Evolutionary conservation across 2,113 vertebrate genomes (phyloP).

Genomic region (Bujurquina vittata): DNA sequence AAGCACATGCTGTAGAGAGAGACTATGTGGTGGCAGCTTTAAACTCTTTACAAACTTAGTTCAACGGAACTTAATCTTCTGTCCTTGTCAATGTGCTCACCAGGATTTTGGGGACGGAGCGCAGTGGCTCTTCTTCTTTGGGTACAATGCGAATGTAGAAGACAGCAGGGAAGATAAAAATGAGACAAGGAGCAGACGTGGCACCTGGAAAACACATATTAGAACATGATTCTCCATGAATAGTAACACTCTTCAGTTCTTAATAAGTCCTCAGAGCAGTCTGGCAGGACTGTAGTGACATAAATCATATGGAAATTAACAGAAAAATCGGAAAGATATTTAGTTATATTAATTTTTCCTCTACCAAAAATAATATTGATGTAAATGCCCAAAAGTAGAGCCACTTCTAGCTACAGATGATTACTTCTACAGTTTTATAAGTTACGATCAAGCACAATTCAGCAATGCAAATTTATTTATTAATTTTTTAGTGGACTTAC

Average conservation of each 20-base stretch:
- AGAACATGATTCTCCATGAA: background rate
- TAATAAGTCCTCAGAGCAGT: background rate
- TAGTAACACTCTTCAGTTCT: background rate
- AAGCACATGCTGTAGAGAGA: background rate
- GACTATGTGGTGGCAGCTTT: background rate
- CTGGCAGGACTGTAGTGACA: background rate
- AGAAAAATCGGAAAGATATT: background rate
- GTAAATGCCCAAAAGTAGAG: background rate
- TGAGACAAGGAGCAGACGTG: constrained; percentile 97
- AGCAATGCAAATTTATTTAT: background rate
- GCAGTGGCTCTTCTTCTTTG: constrained; percentile 90
- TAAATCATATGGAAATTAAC: background rate
- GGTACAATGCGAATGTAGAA: constrained; percentile 98
- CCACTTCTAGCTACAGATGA: background rate
- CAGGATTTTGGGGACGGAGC: constrained; percentile 91
- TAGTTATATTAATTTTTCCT: background rate
- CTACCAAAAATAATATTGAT: background rate
- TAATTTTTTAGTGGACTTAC: background rate
- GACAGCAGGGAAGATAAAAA: constrained; percentile 98
- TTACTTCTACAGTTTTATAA: background rate
- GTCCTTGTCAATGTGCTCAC: constrained; percentile 73
- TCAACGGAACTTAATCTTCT: background rate
- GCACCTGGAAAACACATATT: constrained; percentile 83
- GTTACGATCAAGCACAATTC: background rate
- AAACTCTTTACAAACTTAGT: background rate